phyloP scores from a whole-genome alignment of 1,140 invertebrate genomes.

The Mamestra configurata region DNA sequence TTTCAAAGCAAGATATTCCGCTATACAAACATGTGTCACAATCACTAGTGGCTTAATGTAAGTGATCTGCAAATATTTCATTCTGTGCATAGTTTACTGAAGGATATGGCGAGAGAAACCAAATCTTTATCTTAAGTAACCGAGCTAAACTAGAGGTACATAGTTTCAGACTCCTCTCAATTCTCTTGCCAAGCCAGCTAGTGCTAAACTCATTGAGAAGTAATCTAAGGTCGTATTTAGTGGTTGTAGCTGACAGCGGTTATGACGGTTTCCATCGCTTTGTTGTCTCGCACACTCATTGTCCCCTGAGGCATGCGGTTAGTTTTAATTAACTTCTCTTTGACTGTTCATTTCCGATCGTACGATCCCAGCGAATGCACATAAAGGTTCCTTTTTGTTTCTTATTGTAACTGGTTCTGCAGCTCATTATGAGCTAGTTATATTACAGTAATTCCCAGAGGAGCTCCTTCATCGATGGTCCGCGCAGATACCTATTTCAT shows the following conservation, averaged over 20 bases:
- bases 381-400: constrained; percentile 49
- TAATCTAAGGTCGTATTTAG: constrained; percentile 70
- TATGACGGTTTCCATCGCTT: constrained; percentile 68
- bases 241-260: constrained; percentile 71
- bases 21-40: background rate
- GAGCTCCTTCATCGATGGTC: constrained; percentile 60
- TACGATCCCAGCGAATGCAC: constrained; percentile 49
- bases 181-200: constrained; percentile 16
- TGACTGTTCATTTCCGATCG: constrained; percentile 69
- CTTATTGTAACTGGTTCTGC: constrained; percentile 64
- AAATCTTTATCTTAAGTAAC: background rate
- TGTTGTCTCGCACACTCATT: constrained; percentile 72
- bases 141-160: background rate
- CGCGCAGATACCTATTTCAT: constrained; percentile 53
- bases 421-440: constrained; percentile 64
- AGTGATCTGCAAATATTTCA: constrained; percentile 11
- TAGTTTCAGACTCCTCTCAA: background rate
- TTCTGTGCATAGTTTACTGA: background rate
- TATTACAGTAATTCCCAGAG: constrained; percentile 64
- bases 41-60: background rate
- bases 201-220: constrained; percentile 57
- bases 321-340: constrained; percentile 78
- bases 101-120: background rate
- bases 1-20: background rate
- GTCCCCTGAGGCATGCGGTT: constrained; percentile 69